These are phyloP conservation scores for Drosophila neocordata DNA, from an alignment of 1,140 invertebrate genomes.

Conservation along the genomic window DNA sequence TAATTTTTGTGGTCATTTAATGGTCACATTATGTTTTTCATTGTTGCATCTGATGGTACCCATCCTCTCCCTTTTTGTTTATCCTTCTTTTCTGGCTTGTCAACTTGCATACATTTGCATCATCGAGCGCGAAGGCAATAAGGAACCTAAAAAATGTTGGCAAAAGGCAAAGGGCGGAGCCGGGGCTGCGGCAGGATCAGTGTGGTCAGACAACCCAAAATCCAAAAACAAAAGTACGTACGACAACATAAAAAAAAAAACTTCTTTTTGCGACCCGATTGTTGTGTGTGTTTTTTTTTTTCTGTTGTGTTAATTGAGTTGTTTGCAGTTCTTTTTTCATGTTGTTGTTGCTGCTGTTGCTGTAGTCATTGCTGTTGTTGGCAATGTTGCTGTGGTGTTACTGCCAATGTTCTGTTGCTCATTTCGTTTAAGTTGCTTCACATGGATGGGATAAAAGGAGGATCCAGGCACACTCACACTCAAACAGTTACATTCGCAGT, in stretches of 20 bases:
- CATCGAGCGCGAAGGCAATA: conserved; percentile 17
- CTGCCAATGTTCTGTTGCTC: conserved; percentile 45
- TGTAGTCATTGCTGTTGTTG: conserved; percentile 1
- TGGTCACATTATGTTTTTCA: not conserved
- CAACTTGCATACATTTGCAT: conserved; percentile 37
- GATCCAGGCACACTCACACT: conserved; percentile 7
- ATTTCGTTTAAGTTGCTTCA: conserved; percentile 46
- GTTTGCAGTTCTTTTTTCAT: conserved; percentile 55
- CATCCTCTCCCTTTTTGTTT: not conserved
- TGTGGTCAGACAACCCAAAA: conserved; percentile 21
- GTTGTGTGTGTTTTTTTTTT: conserved; percentile 12
- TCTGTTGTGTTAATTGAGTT: conserved; percentile 70
- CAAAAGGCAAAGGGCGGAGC: conserved; percentile 13
- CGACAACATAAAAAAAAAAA: conserved; percentile 24
- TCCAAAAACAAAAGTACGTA: conserved; percentile 2
- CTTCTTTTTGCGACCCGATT: conserved; percentile 43
- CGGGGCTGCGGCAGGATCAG: not conserved
- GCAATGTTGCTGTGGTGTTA: conserved; percentile 31
- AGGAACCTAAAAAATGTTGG: conserved; percentile 10
- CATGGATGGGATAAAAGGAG: not conserved
- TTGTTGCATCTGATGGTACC: not conserved
- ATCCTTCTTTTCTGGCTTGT: not conserved
- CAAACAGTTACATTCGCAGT: conserved; percentile 39
- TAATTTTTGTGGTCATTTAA: not conserved
- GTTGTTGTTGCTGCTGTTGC: conserved; percentile 24